Conservation (phyloP, 2,888 invertebrate genomes). For the Unio delphinus region DNA sequence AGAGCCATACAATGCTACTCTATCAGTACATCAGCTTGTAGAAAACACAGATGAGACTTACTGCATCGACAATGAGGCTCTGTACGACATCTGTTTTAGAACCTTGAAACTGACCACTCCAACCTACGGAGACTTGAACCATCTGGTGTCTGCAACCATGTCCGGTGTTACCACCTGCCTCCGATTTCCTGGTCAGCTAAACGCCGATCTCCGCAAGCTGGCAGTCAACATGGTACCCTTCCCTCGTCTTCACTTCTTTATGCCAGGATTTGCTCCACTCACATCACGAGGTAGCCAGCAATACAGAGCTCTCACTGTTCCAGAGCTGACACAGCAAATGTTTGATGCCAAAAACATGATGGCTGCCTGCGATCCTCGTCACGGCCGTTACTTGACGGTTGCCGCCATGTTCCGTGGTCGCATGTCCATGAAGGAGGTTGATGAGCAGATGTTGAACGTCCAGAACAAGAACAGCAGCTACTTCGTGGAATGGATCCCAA, state of each 20-base stretch:
- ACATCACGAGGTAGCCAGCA: conserved; percentile 80
- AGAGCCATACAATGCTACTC: conserved; percentile 87
- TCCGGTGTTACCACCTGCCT: conserved; percentile 84
- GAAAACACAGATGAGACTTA: conserved; percentile 92
- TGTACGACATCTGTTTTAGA: conserved; percentile 91
- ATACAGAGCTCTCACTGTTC: conserved; percentile 52
- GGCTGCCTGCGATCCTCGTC: conserved; percentile 63
- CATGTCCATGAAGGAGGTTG: conserved; percentile 73
- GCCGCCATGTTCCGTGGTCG: conserved; percentile 68
- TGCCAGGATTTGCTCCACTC: conserved; percentile 88
- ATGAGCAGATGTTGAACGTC: conserved; percentile 91
- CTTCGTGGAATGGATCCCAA: conserved; percentile 67
- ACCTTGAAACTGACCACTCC: conserved; percentile 86
- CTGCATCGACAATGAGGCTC: conserved; percentile 90
- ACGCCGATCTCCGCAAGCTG: conserved; percentile 58
- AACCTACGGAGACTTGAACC: conserved; percentile 89
- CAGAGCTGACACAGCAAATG: conserved; percentile 75
- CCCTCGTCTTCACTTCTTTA: conserved; percentile 88
- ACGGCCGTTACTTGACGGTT: conserved; percentile 64
- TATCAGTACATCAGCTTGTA: conserved; percentile 79
- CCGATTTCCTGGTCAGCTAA: conserved; percentile 81
- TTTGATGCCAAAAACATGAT: conserved; percentile 92
- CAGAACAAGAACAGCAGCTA: conserved; percentile 63
- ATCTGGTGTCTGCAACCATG: conserved; percentile 78
- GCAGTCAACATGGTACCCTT: conserved; percentile 86